Evolutionary conservation across 2,113 vertebrate genomes (phyloP).

Genomic region (Myxocyprinus asiaticus): DNA sequence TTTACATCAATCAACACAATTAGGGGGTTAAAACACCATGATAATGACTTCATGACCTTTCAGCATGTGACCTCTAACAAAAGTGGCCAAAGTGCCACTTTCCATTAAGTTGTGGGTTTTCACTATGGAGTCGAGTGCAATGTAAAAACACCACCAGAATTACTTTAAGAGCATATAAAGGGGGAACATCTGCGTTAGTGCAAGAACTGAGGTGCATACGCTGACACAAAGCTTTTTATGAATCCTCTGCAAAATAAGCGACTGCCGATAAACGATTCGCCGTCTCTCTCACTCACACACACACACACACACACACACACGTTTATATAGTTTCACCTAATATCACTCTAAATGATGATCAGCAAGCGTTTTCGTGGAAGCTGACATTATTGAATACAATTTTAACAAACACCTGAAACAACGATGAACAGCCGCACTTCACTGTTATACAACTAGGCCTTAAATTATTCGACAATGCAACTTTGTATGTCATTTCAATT

Average conservation of each 20-base stretch:
- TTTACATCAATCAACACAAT: slow-evolving; percentile 46
- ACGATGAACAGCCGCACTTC: not conserved
- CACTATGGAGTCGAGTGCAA: not conserved
- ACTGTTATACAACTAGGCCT: slow-evolving; percentile 22
- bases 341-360: not conserved
- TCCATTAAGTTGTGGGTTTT: not conserved
- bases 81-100: not conserved
- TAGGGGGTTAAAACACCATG: slow-evolving; percentile 46
- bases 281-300: no score
- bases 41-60: slow-evolving; percentile 44
- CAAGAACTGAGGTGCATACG: not conserved
- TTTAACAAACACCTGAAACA: not conserved
- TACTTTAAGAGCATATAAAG: not conserved
- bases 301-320: no score
- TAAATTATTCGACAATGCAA: slow-evolving; percentile 16
- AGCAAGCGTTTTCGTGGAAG: not conserved
- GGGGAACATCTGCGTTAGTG: not conserved
- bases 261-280: not conserved
- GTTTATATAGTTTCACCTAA: not conserved
- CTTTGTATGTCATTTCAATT: slow-evolving; percentile 28
- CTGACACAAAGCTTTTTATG: not conserved
- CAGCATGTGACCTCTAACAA: slow-evolving; percentile 4
- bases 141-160: not conserved
- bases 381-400: not conserved
- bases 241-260: not conserved